These are phyloP conservation scores for Melanargia galathea DNA, from an alignment of 2,888 invertebrate genomes.

Conservation along the genomic window DNA sequence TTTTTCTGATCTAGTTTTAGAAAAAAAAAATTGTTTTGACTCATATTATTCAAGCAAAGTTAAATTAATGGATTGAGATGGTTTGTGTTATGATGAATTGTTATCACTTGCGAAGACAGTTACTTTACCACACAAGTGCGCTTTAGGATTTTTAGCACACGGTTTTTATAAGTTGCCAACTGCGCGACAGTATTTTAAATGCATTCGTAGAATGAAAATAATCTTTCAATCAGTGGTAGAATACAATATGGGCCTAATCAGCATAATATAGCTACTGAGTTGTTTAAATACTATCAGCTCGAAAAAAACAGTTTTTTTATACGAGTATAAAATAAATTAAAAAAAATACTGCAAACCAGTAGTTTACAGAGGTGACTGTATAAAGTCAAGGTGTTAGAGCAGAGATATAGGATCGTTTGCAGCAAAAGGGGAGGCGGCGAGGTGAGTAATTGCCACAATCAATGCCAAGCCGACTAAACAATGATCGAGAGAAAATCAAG, in stretches of 20 bases:
- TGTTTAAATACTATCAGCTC: too few species aligned
- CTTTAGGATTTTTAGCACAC: too few species aligned
- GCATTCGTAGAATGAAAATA: too few species aligned
- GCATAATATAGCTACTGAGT: too few species aligned
- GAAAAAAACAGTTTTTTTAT: too few species aligned
- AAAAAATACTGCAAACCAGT: neutral
- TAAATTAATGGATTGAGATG: neutral
- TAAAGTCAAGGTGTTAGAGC: conserved; percentile 56
- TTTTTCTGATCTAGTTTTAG: neutral
- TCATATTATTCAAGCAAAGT: neutral
- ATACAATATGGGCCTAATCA: too few species aligned
- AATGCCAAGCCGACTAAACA: conserved; percentile 60
- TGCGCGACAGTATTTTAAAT: too few species aligned
- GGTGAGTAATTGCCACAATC: conserved; percentile 75
- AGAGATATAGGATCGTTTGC: conserved; percentile 51
- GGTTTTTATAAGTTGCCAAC: too few species aligned
- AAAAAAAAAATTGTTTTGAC: neutral
- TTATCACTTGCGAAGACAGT: too few species aligned
- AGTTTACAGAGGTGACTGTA: conserved; percentile 48
- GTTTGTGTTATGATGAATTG: neutral
- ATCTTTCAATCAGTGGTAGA: too few species aligned
- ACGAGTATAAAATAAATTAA: neutral
- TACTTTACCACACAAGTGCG: too few species aligned
- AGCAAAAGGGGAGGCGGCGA: conserved; percentile 57
- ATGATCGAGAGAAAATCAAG: conserved; percentile 51